Percentiles rank a stretch among this genome's conserved stretches.
Conservation (phyloP, 2,797 vertebrate species). For the Stomatorhinus walkeri region DNA sequence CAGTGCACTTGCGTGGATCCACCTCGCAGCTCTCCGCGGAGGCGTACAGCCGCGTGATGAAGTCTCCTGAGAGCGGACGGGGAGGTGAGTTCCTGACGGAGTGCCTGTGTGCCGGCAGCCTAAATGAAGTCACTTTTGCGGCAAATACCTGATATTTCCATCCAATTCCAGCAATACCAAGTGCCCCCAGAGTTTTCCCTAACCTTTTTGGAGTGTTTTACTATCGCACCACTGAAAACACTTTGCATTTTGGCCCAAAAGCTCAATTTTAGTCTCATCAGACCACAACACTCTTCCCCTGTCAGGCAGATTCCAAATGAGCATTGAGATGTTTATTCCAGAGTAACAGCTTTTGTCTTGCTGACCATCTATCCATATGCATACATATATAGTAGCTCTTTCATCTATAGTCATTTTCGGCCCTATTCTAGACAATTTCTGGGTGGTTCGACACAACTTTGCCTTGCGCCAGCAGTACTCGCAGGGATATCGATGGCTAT, state of each 20-base stretch:
- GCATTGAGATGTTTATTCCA: neutral
- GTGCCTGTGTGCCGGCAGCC: neutral
- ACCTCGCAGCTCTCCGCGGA: conserved; percentile 76
- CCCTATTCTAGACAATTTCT: neutral
- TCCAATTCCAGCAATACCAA: neutral
- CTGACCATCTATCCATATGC: neutral
- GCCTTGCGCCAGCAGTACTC: neutral
- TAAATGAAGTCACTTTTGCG: neutral
- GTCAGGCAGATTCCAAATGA: neutral
- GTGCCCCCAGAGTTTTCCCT: neutral
- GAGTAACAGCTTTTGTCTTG: neutral
- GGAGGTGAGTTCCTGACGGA: neutral
- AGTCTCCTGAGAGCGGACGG: conserved; percentile 62
- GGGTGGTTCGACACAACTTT: neutral
- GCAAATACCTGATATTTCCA: neutral
- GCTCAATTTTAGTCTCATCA: neutral
- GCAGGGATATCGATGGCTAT: neutral
- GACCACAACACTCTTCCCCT: neutral
- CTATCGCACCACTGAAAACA: neutral
- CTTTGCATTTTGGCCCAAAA: neutral
- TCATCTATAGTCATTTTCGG: neutral
- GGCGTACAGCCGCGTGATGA: conserved; percentile 63
- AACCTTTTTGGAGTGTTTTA: neutral
- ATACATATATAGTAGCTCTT: neutral
- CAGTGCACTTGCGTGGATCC: conserved; percentile 71